These are phyloP conservation scores for Sminthopsis crassicaudata DNA, from an alignment of 2,113 vertebrate species.

Conservation along the genomic window DNA sequence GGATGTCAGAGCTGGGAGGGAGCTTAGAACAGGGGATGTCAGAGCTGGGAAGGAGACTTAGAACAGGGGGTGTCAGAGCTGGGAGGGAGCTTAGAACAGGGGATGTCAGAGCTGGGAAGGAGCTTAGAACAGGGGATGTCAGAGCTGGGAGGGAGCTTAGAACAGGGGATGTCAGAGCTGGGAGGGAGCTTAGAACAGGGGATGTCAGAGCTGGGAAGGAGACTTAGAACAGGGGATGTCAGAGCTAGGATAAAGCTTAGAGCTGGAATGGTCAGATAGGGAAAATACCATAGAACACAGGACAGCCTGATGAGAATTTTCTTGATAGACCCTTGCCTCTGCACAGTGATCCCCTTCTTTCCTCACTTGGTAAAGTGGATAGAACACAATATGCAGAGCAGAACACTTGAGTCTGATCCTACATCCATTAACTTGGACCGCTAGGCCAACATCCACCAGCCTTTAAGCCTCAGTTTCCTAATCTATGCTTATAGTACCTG, in stretches of 20 bases:
- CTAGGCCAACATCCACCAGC: background rate
- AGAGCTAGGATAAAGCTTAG: too few relatives aligned
- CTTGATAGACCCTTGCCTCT: background rate
- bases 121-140: too few relatives aligned
- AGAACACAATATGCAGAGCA: background rate
- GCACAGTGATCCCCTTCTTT: background rate
- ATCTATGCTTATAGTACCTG: background rate
- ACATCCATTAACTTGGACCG: too few relatives aligned
- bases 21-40: background rate
- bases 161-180: too few relatives aligned
- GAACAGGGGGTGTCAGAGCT: background rate
- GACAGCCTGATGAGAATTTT: background rate
- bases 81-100: background rate
- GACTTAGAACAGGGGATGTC: too few relatives aligned
- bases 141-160: too few relatives aligned
- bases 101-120: background rate
- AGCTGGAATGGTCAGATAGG: too few relatives aligned
- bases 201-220: too few relatives aligned
- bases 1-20: too few relatives aligned
- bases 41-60: background rate
- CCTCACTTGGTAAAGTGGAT: background rate
- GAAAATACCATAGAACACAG: too few relatives aligned
- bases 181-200: too few relatives aligned
- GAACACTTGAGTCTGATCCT: background rate
- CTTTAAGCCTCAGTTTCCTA: background rate